These are phyloP conservation scores for Cottoperca gobio DNA, from an alignment of 2,797 vertebrate genomes.

Conservation along the genomic window DNA sequence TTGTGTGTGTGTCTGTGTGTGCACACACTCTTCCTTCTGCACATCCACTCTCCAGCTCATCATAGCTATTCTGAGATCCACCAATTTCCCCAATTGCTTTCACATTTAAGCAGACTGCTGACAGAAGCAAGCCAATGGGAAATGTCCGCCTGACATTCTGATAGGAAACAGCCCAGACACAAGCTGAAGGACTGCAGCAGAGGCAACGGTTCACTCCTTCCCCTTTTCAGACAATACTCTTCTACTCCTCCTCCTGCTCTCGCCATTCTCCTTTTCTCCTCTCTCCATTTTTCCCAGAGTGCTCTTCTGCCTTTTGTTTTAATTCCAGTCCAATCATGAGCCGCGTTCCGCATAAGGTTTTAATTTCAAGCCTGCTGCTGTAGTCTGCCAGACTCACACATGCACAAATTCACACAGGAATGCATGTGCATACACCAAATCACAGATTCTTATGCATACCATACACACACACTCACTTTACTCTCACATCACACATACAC, in stretches of 20 bases:
- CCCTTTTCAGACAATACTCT: slow-evolving; percentile 47
- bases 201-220: slow-evolving; percentile 56
- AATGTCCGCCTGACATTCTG: slow-evolving; percentile 77
- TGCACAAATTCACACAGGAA: slow-evolving; percentile 48
- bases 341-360: slow-evolving; percentile 76
- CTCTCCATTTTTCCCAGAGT: slow-evolving; percentile 23
- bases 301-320: slow-evolving; percentile 78
- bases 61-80: slow-evolving; percentile 58
- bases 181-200: slow-evolving; percentile 49
- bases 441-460: slow-evolving; percentile 23
- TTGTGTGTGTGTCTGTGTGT: not conserved
- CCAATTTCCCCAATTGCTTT: slow-evolving; percentile 81
- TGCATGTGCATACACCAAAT: slow-evolving; percentile 44
- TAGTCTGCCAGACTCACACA: slow-evolving; percentile 55
- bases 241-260: slow-evolving; percentile 33
- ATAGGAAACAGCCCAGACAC: slow-evolving; percentile 71
- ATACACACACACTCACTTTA: slow-evolving; percentile 27
- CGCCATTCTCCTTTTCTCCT: slow-evolving; percentile 19
- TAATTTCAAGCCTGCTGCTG: slow-evolving; percentile 74
- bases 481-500: slow-evolving; percentile 25
- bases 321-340: slow-evolving; percentile 76
- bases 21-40: slow-evolving; percentile 11
- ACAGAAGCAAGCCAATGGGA: slow-evolving; percentile 71
- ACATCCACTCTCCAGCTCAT: slow-evolving; percentile 41
- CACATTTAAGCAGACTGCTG: slow-evolving; percentile 78